Percentiles rank a stretch among this genome's conserved stretches.
Conservation (phyloP, 2,113 vertebrate genomes). For the Otolemur garnettii region DNA sequence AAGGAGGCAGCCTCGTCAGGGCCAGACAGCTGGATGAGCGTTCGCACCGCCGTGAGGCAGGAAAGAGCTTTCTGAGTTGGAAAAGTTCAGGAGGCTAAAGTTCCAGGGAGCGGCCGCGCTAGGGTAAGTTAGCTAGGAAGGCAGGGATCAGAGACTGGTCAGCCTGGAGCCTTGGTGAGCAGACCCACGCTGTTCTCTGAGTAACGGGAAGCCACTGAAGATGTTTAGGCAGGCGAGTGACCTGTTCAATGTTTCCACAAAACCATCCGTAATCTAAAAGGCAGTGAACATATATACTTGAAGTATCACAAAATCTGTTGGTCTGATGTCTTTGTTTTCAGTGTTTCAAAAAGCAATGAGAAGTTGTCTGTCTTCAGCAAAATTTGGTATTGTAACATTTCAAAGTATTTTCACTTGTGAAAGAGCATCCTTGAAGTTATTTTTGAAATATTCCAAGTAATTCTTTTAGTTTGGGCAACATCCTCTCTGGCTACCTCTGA, state of each 20-base stretch:
- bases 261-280: neutral
- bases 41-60: neutral
- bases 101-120: too few species aligned
- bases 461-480: neutral
- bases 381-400: neutral
- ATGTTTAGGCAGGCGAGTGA: neutral
- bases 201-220: neutral
- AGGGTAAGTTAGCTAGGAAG: too few species aligned
- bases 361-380: neutral
- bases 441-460: neutral
- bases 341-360: neutral
- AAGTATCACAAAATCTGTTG: neutral
- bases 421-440: neutral
- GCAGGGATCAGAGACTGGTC: too few species aligned
- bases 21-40: fast-evolving
- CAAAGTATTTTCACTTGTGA: neutral
- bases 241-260: neutral
- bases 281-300: neutral
- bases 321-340: neutral
- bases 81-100: neutral
- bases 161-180: neutral
- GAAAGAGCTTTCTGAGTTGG: neutral
- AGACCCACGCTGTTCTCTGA: neutral
- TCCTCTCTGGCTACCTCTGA: neutral
- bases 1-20: neutral